phyloP scores from a whole-genome alignment of 2,113 vertebrate species.

The Coptodon rendalli region DNA sequence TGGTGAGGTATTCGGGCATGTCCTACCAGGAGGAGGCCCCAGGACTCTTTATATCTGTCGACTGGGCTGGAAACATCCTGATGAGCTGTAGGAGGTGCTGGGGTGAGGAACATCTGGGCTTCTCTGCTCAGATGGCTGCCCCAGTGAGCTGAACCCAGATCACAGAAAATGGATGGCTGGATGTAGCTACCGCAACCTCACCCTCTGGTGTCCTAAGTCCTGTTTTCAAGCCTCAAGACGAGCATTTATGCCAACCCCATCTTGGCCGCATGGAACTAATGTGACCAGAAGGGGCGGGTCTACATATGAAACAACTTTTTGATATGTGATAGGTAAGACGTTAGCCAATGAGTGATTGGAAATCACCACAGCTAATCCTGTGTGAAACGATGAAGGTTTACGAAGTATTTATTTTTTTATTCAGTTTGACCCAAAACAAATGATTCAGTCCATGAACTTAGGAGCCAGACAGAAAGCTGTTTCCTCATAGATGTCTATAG shows the following conservation, averaged over 20 bases:
- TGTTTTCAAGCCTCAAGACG: rapidly evolving
- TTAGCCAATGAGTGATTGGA: neutral
- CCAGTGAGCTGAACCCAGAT: neutral
- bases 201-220: neutral
- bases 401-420: neutral
- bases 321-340: neutral
- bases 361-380: neutral
- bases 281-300: neutral
- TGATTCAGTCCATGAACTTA: neutral
- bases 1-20: neutral
- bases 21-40: neutral
- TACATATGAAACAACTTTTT: neutral
- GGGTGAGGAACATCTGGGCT: neutral
- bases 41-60: rapidly evolving
- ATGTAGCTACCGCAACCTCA: neutral
- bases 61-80: neutral
- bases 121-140: neutral
- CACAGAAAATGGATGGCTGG: neutral
- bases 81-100: rapidly evolving
- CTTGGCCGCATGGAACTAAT: neutral
- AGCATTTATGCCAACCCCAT: neutral
- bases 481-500: neutral
- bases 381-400: neutral
- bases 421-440: neutral
- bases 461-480: neutral